These are phyloP conservation scores for Bufo gargarizans DNA, from an alignment of 2,113 vertebrate genomes.

Conservation along the genomic window DNA sequence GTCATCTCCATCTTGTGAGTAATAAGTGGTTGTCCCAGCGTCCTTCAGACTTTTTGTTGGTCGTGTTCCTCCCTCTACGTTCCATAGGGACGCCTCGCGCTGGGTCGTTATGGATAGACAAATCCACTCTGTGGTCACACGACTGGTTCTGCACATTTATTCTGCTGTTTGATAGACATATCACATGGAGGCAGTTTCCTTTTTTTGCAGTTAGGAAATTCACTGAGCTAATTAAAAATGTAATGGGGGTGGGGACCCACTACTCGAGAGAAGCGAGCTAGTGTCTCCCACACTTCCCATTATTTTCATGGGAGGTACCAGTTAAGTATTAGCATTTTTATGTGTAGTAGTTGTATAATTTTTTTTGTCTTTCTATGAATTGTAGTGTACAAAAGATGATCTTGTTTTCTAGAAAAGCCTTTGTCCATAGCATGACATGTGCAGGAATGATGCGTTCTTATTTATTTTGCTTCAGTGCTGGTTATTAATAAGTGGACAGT, in stretches of 20 bases:
- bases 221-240: neutral
- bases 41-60: conserved; percentile 12
- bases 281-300: conserved; percentile 9
- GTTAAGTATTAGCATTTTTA: conserved; percentile 42
- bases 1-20: neutral
- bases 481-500: neutral
- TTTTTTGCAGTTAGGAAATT: neutral
- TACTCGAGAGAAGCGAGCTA: neutral
- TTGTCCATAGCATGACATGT: conserved; percentile 2
- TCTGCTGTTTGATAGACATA: neutral
- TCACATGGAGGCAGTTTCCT: neutral
- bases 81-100: neutral
- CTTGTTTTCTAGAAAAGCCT: conserved; percentile 30
- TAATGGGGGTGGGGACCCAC: neutral
- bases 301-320: conserved; percentile 12
- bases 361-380: conserved; percentile 19
- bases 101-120: neutral
- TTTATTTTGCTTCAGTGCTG: conserved; percentile 24
- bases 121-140: neutral
- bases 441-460: conserved; percentile 21
- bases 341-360: conserved; percentile 4
- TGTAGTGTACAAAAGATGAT: conserved; percentile 3
- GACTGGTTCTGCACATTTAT: neutral
- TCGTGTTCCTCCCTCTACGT: conserved; percentile 17
- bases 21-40: neutral